Percentiles rank a stretch among this genome's conserved stretches.
phyloP scores from a whole-genome alignment of 2,888 invertebrate genomes.

The Perithous albicinctus region DNA sequence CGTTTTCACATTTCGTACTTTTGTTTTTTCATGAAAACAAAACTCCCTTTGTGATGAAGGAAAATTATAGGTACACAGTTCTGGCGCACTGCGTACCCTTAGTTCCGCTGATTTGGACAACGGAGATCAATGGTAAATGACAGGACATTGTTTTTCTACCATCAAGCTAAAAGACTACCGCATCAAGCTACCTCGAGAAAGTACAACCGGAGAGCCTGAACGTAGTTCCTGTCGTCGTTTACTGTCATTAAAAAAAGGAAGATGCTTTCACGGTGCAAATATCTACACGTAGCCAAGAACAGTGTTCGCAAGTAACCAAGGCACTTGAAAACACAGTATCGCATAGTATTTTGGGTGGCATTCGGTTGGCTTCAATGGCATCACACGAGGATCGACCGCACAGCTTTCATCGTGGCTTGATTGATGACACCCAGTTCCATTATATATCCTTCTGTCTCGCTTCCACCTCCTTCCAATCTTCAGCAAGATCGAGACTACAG shows the following conservation, averaged over 20 bases:
- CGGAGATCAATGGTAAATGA: not conserved
- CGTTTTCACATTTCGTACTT: no score
- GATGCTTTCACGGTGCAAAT: slow-evolving; percentile 22
- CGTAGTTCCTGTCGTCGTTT: not conserved
- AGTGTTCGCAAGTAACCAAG: slow-evolving; percentile 36
- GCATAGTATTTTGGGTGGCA: slow-evolving; percentile 69
- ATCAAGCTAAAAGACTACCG: not conserved
- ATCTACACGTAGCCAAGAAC: slow-evolving; percentile 33
- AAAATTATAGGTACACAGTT: no score
- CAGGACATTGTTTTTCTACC: not conserved
- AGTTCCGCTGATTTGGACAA: not conserved
- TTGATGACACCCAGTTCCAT: slow-evolving; percentile 77
- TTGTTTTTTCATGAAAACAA: no score
- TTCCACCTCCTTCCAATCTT: slow-evolving; percentile 48
- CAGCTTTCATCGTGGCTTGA: slow-evolving; percentile 77
- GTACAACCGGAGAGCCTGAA: not conserved
- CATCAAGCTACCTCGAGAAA: not conserved
- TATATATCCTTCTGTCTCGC: slow-evolving; percentile 54
- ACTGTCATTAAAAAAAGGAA: not conserved
- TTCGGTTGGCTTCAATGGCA: slow-evolving; percentile 73
- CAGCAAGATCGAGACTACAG: slow-evolving; percentile 69
- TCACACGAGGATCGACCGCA: slow-evolving; percentile 75
- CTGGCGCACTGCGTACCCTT: no score
- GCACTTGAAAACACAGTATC: slow-evolving; percentile 25
- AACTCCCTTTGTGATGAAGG: no score